phyloP scores from a whole-genome alignment of 1,140 invertebrate species.

The Meloidogyne chitwoodi region DNA sequence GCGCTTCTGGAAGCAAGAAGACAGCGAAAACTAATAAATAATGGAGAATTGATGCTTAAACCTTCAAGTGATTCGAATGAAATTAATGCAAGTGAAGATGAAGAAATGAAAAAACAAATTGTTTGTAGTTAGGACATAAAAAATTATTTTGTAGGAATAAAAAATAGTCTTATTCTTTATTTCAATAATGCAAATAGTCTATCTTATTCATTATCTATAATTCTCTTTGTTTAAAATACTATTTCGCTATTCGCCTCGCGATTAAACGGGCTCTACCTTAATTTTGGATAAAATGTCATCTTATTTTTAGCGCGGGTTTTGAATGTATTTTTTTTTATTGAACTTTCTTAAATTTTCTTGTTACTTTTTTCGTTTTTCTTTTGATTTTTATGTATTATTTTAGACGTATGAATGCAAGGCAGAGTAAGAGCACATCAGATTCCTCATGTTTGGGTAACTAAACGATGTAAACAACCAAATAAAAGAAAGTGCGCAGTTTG shows the following conservation, averaged over 20 bases:
- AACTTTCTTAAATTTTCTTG: not conserved
- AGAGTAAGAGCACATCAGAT: constrained; percentile 22
- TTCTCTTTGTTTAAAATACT: no score
- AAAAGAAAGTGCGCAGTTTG: constrained; percentile 40
- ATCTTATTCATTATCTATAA: no score
- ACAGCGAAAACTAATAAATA: not conserved
- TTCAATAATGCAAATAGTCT: no score
- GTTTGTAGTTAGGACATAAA: not conserved
- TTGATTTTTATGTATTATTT: not conserved
- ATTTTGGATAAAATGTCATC: no score
- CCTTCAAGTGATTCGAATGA: not conserved
- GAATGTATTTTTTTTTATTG: not conserved
- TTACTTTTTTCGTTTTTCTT: not conserved
- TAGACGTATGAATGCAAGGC: constrained; percentile 16
- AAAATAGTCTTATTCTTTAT: no score
- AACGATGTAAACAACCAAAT: constrained; percentile 48
- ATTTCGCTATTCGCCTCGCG: no score
- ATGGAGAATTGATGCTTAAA: not conserved
- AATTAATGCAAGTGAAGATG: not conserved
- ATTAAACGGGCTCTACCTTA: no score
- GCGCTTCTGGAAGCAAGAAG: constrained; percentile 23
- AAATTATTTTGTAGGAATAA: no score
- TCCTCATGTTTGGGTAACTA: constrained; percentile 34
- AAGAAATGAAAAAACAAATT: not conserved
- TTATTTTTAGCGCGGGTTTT: not conserved